Evolutionary conservation across 1,140 invertebrate genomes (phyloP).

Genomic region (Dryas iulia): DNA sequence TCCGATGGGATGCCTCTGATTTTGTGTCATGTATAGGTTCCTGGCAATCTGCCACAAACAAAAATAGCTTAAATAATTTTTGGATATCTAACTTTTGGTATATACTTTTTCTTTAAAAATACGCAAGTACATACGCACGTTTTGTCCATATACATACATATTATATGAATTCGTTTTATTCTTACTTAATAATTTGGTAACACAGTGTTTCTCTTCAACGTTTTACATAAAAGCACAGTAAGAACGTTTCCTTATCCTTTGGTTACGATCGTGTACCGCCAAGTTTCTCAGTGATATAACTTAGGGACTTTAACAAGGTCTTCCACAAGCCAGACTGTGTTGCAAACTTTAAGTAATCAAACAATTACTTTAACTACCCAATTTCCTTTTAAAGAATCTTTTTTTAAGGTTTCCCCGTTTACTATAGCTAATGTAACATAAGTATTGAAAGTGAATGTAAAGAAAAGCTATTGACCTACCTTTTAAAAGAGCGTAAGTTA

Average conservation of each 20-base stretch:
- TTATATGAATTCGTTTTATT: not conserved
- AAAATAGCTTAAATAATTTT: not conserved
- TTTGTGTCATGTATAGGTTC: slow-evolving; percentile 6
- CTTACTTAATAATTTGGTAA: not conserved
- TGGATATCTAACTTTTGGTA: not conserved
- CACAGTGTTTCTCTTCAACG: not conserved
- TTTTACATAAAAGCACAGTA: not conserved
- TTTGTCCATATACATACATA: too few relatives aligned
- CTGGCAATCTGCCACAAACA: slow-evolving; percentile 19
- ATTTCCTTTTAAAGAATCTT: not conserved
- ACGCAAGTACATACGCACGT: not conserved
- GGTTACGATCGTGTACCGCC: not conserved
- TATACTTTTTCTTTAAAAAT: not conserved
- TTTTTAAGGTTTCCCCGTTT: not conserved
- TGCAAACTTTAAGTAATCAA: slow-evolving; percentile 15
- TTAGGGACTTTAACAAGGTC: slow-evolving; percentile 10
- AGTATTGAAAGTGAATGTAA: not conserved
- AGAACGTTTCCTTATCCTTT: not conserved
- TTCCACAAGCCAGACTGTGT: not conserved
- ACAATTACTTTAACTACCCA: not conserved
- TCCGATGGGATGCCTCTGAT: slow-evolving; percentile 25
- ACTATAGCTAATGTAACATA: not conserved
- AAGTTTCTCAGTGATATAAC: slow-evolving; percentile 13
- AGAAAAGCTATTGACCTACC: too few relatives aligned
- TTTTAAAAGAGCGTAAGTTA: too few relatives aligned